Evolutionary conservation across 2,113 vertebrate species (phyloP).

Genomic region (Eulemur macaco): DNA sequence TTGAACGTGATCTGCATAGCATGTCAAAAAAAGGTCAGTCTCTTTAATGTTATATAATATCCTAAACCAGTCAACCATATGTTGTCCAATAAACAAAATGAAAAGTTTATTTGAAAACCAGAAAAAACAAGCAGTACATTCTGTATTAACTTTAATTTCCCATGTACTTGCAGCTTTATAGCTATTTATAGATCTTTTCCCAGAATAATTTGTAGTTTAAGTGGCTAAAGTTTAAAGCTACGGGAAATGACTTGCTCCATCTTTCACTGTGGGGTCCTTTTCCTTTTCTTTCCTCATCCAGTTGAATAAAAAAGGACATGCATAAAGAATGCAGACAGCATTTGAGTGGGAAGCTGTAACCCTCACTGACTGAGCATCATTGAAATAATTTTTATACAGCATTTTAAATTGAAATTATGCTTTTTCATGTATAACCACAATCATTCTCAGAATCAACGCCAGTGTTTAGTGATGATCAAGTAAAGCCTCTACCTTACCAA

Average conservation of each 20-base stretch:
- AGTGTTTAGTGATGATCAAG: not conserved
- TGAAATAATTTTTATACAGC: not conserved
- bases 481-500: not conserved
- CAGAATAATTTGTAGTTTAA: constrained; percentile 48
- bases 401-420: not conserved
- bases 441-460: not conserved
- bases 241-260: constrained; percentile 44
- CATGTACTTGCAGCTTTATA: not conserved
- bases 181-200: constrained; percentile 67
- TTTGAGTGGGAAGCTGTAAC: not conserved
- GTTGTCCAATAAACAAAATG: not conserved
- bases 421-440: not conserved
- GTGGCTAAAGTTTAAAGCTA: constrained; percentile 51
- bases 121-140: not conserved
- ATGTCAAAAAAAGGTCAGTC: not conserved
- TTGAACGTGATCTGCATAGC: not conserved
- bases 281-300: not conserved
- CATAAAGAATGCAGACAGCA: not conserved
- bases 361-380: not conserved
- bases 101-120: constrained; percentile 25
- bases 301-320: not conserved
- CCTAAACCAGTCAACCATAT: not conserved
- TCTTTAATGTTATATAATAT: not conserved
- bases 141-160: constrained; percentile 49
- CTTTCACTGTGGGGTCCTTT: constrained; percentile 6